Percentiles rank a stretch among this genome's conserved stretches.
Evolutionary conservation across 1,140 invertebrate species (phyloP).

Genomic region (Cydia strobilella): DNA sequence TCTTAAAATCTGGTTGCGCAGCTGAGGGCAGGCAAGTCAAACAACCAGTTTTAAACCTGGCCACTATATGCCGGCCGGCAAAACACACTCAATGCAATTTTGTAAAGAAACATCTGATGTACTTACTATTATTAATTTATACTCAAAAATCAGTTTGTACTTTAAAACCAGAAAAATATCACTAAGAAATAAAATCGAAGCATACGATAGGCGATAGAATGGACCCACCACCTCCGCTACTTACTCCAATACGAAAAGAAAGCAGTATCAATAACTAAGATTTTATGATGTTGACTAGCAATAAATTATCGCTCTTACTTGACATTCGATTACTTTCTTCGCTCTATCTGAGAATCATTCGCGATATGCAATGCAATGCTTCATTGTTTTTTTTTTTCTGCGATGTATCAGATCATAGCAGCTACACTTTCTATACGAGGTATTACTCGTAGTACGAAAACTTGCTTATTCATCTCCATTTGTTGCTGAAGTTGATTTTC

Average conservation of each 20-base stretch:
- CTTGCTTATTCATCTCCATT: not conserved
- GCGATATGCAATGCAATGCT: conserved; percentile 36
- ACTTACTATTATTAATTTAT: no score
- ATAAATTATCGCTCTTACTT: conserved; percentile 42
- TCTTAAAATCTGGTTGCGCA: conserved; percentile 17
- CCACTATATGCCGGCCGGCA: conserved; percentile 8
- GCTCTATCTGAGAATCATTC: conserved; percentile 29
- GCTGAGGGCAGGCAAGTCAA: conserved; percentile 16
- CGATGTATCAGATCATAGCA: conserved; percentile 3
- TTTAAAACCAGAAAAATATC: not conserved
- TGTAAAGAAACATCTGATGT: conserved; percentile 10
- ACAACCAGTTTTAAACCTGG: conserved; percentile 20
- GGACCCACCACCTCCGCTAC: no score
- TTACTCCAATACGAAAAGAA: conserved; percentile 40
- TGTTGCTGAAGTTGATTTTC: not conserved
- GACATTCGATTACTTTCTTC: conserved; percentile 43
- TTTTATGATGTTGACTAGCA: conserved; percentile 40
- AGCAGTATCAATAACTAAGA: conserved; percentile 40
- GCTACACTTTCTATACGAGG: conserved; percentile 14
- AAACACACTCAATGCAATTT: conserved; percentile 7
- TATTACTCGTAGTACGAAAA: not conserved
- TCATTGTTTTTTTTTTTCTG: conserved; percentile 48
- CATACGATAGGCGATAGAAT: not conserved
- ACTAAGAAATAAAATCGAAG: conserved; percentile 35
- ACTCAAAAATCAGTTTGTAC: not conserved